Percentiles rank a stretch among this genome's conserved stretches.
Evolutionary conservation across 2,888 invertebrate species (phyloP).

Genomic region (Tinea trinotella): DNA sequence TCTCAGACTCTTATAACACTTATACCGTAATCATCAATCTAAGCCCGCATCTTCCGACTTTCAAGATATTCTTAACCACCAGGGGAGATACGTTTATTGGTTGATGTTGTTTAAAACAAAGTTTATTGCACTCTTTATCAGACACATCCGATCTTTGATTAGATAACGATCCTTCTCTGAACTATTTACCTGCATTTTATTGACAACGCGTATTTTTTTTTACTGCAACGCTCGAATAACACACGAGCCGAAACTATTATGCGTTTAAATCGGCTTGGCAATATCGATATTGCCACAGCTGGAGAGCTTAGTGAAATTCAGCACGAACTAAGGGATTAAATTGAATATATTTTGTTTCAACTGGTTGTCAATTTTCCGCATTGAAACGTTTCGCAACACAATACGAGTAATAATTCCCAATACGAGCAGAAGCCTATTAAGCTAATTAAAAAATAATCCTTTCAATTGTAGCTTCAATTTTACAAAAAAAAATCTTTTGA

Average conservation of each 20-base stretch:
- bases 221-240: neutral
- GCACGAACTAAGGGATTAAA: too few relatives aligned
- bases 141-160: neutral
- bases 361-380: too few relatives aligned
- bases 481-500: too few relatives aligned
- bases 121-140: conserved; percentile 6
- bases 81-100: neutral
- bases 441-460: too few relatives aligned
- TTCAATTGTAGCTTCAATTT: too few relatives aligned
- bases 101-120: neutral
- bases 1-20: too few relatives aligned
- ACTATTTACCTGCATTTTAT: conserved; percentile 4
- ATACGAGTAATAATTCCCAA: too few relatives aligned
- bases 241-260: neutral
- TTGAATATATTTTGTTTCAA: too few relatives aligned
- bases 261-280: neutral
- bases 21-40: neutral
- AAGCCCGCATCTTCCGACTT: neutral
- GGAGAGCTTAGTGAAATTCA: too few relatives aligned
- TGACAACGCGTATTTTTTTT: neutral
- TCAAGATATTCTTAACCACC: neutral
- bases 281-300: too few relatives aligned
- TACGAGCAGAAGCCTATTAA: too few relatives aligned
- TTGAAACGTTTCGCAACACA: too few relatives aligned
- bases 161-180: neutral